Conservation (phyloP, 2,797 vertebrate genomes). For the Sphenodon punctatus region DNA sequence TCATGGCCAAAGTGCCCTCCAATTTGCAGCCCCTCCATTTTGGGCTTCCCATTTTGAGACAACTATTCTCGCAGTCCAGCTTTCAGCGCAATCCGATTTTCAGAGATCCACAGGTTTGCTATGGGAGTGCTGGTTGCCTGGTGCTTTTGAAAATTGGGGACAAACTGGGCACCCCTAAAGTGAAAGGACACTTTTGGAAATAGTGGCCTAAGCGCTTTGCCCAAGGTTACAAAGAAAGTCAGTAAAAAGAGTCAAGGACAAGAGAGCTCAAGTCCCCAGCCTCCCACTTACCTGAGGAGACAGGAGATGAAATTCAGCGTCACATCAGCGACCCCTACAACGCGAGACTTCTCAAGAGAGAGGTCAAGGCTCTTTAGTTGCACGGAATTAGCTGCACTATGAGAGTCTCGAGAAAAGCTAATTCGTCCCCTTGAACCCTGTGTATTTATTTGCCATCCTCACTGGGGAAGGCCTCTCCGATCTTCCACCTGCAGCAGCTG, state of each 20-base stretch:
- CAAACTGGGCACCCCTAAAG: not conserved
- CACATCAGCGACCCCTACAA: not conserved
- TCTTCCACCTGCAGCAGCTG: conserved; percentile 80
- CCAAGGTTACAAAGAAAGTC: not conserved
- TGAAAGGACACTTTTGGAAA: not conserved
- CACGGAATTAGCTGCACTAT: not conserved
- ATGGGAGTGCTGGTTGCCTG: not conserved
- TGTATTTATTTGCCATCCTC: conserved; percentile 72
- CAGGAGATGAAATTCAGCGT: not conserved
- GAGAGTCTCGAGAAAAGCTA: not conserved
- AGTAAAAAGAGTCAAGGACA: not conserved
- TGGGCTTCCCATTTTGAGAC: not conserved
- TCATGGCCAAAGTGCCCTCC: not conserved
- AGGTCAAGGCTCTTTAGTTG: not conserved
- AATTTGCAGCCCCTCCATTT: not conserved
- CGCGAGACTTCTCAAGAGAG: not conserved
- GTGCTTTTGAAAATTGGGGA: not conserved
- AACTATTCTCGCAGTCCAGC: not conserved
- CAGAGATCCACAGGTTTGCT: not conserved
- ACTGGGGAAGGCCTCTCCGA: conserved; percentile 76
- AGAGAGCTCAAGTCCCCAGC: not conserved
- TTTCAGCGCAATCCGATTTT: no score
- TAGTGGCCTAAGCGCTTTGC: not conserved
- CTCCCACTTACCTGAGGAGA: not conserved
- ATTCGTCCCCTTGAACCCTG: conserved; percentile 62